These are phyloP conservation scores for Pleuronectes platessa DNA, from an alignment of 2,113 vertebrate genomes.

Conservation along the genomic window DNA sequence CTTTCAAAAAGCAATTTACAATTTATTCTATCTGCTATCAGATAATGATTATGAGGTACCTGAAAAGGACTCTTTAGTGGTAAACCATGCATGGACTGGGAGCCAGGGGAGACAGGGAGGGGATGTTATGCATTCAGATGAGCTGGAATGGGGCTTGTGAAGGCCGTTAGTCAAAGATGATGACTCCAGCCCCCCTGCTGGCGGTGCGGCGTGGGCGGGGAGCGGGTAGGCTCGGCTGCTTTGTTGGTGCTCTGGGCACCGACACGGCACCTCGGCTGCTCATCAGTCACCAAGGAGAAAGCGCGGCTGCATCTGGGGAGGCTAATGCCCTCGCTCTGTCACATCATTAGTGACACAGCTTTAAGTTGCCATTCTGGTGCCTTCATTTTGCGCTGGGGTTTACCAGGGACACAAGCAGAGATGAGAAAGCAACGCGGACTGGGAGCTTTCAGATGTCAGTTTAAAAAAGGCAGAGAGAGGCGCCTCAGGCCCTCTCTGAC, in stretches of 20 bases:
- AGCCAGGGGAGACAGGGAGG: conserved; percentile 41
- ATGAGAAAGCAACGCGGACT: conserved; percentile 36
- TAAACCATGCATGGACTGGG: conserved; percentile 71
- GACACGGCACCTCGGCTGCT: conserved; percentile 39
- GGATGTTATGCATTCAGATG: conserved; percentile 59
- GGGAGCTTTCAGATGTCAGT: conserved; percentile 54
- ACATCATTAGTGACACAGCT: conserved; percentile 75
- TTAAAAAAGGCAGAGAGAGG: conserved; percentile 46
- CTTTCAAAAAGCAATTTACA: conserved; percentile 82
- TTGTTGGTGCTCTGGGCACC: conserved; percentile 55
- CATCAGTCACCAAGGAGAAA: conserved; percentile 66
- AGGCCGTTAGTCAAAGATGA: conserved; percentile 69
- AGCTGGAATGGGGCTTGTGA: conserved; percentile 56
- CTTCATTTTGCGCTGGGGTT: conserved; percentile 56
- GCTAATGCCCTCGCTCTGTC: conserved; percentile 70
- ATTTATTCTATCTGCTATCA: conserved; percentile 77
- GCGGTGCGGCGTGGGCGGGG: conserved; percentile 24
- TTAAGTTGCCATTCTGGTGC: conserved; percentile 56
- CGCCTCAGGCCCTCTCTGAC: conserved; percentile 46
- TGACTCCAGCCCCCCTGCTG: conserved; percentile 63
- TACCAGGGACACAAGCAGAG: conserved; percentile 47
- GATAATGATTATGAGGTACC: conserved; percentile 76
- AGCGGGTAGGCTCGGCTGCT: conserved; percentile 30
- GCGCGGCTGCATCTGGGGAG: conserved; percentile 42
- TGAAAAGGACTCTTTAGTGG: conserved; percentile 76